phyloP scores from a whole-genome alignment of 2,888 invertebrate genomes.

The Chymomyza caudatula region DNA sequence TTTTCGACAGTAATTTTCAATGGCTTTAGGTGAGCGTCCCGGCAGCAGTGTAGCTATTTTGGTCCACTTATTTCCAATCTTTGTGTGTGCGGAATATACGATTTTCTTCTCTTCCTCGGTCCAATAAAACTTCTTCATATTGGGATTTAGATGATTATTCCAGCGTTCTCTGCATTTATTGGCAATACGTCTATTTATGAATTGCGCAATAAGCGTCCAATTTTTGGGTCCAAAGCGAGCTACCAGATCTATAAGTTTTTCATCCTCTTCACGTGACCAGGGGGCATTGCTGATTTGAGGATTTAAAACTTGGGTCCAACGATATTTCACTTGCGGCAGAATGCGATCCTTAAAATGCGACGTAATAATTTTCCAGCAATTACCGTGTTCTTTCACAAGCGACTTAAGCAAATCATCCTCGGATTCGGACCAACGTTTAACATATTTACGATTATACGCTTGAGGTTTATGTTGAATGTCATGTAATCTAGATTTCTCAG shows the following conservation, averaged over 20 bases:
- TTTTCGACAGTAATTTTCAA: slow-evolving; percentile 97
- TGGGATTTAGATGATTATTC: slow-evolving; percentile 98
- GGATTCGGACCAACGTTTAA: slow-evolving; percentile 76
- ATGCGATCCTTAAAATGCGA: slow-evolving; percentile 90
- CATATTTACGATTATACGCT: slow-evolving; percentile 43
- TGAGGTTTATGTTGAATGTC: not conserved
- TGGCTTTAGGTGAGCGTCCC: slow-evolving; percentile 96
- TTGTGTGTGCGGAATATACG: slow-evolving; percentile 92
- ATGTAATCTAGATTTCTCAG: not conserved
- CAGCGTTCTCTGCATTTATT: slow-evolving; percentile 99
- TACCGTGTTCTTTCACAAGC: slow-evolving; percentile 87
- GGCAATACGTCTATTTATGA: slow-evolving; percentile 95
- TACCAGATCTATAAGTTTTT: slow-evolving; percentile 94
- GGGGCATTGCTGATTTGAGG: slow-evolving; percentile 98
- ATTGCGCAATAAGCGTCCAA: slow-evolving; percentile 97
- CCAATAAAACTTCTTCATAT: slow-evolving; percentile 98
- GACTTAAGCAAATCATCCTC: slow-evolving; percentile 87
- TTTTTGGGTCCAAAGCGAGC: slow-evolving; percentile 95
- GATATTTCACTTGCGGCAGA: slow-evolving; percentile 96
- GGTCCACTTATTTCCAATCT: slow-evolving; percentile 98
- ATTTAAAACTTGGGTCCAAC: slow-evolving; percentile 98
- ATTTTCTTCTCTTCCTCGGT: slow-evolving; percentile 94
- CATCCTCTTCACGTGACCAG: slow-evolving; percentile 99
- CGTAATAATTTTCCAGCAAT: slow-evolving; percentile 88
- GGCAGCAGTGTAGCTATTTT: slow-evolving; percentile 97